These are phyloP conservation scores for Caenorhabditis remanei DNA, from an alignment of 1,140 invertebrate genomes.

Conservation along the genomic window DNA sequence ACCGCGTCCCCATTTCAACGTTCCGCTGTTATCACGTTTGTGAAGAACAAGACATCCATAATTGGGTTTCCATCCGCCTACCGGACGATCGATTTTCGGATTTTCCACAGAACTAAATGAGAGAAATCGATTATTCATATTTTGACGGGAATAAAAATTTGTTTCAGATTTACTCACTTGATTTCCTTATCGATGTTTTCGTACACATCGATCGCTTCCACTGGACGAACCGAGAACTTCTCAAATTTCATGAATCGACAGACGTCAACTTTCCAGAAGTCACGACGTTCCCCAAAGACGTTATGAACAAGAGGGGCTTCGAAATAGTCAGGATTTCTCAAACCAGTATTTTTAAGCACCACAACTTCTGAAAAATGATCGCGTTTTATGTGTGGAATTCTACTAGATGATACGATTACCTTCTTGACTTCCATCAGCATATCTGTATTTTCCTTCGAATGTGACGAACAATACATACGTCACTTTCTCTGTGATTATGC, in stretches of 20 bases:
- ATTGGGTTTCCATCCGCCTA: not conserved
- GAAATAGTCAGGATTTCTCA: not conserved
- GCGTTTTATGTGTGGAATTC: not conserved
- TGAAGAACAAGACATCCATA: not conserved
- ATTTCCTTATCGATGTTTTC: constrained; percentile 16
- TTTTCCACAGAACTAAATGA: too few relatives aligned
- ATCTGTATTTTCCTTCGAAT: not conserved
- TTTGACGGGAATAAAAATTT: not conserved
- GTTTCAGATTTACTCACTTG: not conserved
- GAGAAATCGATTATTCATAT: not conserved
- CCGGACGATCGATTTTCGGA: not conserved
- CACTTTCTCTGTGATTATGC: not conserved
- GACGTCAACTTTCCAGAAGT: not conserved
- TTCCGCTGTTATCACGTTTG: not conserved
- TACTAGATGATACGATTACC: not conserved
- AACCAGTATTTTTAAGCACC: too few relatives aligned
- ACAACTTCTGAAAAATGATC: not conserved
- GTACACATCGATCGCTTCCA: not conserved
- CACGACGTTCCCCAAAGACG: not conserved
- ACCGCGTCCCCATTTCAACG: not conserved
- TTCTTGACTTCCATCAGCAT: not conserved
- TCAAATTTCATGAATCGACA: not conserved
- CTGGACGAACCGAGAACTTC: not conserved
- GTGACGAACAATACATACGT: not conserved
- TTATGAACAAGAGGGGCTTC: not conserved